Evolutionary conservation across 2,797 vertebrate species (phyloP), one percentile per base, ranked within the genome.

Genomic region (Orientallactaga sibirica): DNA sequence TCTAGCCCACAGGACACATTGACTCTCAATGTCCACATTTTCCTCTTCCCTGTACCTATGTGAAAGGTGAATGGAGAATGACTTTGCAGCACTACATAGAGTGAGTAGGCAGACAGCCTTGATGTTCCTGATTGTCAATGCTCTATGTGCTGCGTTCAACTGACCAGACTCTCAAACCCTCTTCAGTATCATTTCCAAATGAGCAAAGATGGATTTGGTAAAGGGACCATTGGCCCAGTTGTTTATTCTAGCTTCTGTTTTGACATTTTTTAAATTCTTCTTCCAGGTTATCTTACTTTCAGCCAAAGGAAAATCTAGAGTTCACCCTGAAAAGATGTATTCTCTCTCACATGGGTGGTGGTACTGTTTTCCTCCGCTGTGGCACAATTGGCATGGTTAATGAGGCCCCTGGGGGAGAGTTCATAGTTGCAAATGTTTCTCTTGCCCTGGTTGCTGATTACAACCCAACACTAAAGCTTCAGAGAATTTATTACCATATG

Each of bases 401-500:
- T 84, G 94, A 97, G 95, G 92, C 95, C 93, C 96, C 58, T 62
- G 90, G 93, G 95, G 94, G 52, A 92, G 75, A 82, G 86, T 91
- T 95, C 84, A 67, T n/a, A 66, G 91, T 87, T 95, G 70, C 93
- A 52, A 37, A 73, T 48, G 77, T 77, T 70, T 85, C 48, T 79
- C 80, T 94, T 11, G 8, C 86, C 75, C 80, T 92, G 70, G 79
- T 70, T 92, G 95, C 94, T 96, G 95, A 97, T 96, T 96, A 90
- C 94, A 83, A 73, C 11, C 7, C 0, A 0, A 73, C 92, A 84
- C 90, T 93, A 92, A 90, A 91, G 93, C 95, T 96, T 95, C 84
- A 29, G 90, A 96, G 94, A 92, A 80, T 92, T 94, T 94, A 96
- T 95, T 95, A 91, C 96, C 97, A 88, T 93, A 93, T 95, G 96